These are phyloP conservation scores for Pangasius djambal DNA, from an alignment of 2,797 vertebrate species.

Conservation along the genomic window DNA sequence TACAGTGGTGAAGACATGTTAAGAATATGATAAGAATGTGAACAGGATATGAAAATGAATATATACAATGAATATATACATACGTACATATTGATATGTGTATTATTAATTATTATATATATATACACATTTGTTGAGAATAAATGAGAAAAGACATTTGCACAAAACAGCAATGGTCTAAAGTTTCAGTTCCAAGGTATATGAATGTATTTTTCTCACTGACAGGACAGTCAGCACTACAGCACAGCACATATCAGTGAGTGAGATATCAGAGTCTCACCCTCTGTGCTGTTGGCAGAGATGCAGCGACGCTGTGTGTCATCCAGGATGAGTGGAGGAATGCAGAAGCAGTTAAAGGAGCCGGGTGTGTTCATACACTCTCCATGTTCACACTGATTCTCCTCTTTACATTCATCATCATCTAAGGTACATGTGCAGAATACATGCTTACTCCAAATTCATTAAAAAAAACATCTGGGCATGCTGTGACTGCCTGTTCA, in stretches of 20 bases:
- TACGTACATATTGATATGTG: too few species aligned
- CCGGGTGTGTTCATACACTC: slow-evolving; percentile 77
- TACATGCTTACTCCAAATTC: background rate
- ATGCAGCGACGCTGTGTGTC: slow-evolving; percentile 69
- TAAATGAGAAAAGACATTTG: background rate
- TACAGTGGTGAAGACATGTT: too few species aligned
- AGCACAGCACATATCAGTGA: background rate
- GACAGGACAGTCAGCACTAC: background rate
- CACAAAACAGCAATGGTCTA: background rate
- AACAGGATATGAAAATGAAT: too few species aligned
- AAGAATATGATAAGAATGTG: too few species aligned
- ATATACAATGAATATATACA: too few species aligned
- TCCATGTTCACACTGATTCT: slow-evolving; percentile 70
- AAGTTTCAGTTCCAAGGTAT: background rate
- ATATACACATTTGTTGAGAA: background rate
- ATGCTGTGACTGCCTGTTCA: background rate
- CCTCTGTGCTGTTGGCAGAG: slow-evolving; percentile 70
- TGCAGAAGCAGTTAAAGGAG: slow-evolving; percentile 82
- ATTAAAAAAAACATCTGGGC: background rate
- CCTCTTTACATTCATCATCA: slow-evolving; percentile 75
- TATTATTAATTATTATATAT: too few species aligned
- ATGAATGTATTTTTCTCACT: background rate
- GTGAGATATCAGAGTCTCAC: slow-evolving; percentile 52
- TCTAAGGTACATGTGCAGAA: slow-evolving; percentile 63
- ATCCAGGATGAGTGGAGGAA: slow-evolving; percentile 76